Evolutionary conservation across 2,888 invertebrate genomes (phyloP).

Genomic region (Physocephala rufipes): DNA sequence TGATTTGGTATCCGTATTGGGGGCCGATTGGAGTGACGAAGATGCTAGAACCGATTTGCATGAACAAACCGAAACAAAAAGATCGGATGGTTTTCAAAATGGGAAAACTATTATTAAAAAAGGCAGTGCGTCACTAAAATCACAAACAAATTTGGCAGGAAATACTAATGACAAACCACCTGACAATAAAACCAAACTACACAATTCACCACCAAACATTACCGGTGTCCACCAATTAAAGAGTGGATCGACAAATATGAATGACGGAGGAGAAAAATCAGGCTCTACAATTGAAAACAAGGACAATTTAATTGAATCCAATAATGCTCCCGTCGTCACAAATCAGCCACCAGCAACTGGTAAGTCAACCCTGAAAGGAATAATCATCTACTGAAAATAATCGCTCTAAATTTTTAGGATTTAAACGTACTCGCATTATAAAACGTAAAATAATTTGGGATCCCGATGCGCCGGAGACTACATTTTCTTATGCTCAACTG

Average conservation of each 20-base stretch:
- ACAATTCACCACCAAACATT: slow-evolving; percentile 35
- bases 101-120: not conserved
- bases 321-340: not conserved
- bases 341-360: slow-evolving; percentile 41
- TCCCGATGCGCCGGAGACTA: slow-evolving; percentile 68
- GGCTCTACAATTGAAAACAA: not conserved
- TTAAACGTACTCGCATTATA: slow-evolving; percentile 69
- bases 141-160: not conserved
- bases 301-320: slow-evolving; percentile 4
- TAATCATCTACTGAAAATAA: too few relatives aligned
- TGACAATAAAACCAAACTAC: not conserved
- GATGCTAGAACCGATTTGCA: slow-evolving; percentile 48
- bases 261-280: not conserved
- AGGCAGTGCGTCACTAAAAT: not conserved
- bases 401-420: slow-evolving; percentile 45
- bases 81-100: slow-evolving; percentile 8
- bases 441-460: slow-evolving; percentile 81
- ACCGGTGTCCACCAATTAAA: slow-evolving; percentile 41
- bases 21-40: slow-evolving; percentile 64
- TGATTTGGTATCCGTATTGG: slow-evolving; percentile 58
- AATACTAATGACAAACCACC: slow-evolving; percentile 2
- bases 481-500: slow-evolving; percentile 65
- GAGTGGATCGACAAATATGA: slow-evolving; percentile 2
- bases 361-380: slow-evolving; percentile 14
- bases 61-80: slow-evolving; percentile 27